These are phyloP conservation scores for Equus przewalskii DNA, from an alignment of 2,113 vertebrate genomes.

Conservation along the genomic window DNA sequence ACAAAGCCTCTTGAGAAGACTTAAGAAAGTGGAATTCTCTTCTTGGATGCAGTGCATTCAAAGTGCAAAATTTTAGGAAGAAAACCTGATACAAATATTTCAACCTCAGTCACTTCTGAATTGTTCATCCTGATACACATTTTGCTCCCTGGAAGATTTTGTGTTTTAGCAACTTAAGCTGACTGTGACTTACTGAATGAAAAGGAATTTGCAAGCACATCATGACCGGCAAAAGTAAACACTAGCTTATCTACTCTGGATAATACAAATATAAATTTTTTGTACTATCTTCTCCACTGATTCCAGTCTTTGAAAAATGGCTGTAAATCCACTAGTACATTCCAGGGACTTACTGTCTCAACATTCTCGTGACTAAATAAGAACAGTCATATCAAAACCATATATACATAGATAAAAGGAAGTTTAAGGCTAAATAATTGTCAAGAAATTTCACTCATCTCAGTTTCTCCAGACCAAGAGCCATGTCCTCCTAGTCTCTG, in stretches of 20 bases:
- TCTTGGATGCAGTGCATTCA: not conserved
- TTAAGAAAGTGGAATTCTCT: not conserved
- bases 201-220: not conserved
- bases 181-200: not conserved
- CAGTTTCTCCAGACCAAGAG: not conserved
- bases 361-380: not conserved
- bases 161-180: not conserved
- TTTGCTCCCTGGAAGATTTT: not conserved
- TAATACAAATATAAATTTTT: not conserved
- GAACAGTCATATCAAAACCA: not conserved
- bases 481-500: not conserved
- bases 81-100: not conserved
- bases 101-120: not conserved
- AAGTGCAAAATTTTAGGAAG: not conserved
- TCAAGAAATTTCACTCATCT: not conserved
- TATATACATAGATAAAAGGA: not conserved
- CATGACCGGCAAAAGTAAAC: not conserved
- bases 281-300: not conserved
- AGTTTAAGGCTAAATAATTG: not conserved
- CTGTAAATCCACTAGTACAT: not conserved
- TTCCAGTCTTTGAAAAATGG: not conserved
- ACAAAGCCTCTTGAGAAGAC: not conserved
- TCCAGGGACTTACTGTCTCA: not conserved
- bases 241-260: not conserved
- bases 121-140: not conserved